Percentiles rank a stretch among this genome's conserved stretches.
Evolutionary conservation across 2,797 vertebrate genomes (phyloP).

Genomic region (Cyprinella venusta): DNA sequence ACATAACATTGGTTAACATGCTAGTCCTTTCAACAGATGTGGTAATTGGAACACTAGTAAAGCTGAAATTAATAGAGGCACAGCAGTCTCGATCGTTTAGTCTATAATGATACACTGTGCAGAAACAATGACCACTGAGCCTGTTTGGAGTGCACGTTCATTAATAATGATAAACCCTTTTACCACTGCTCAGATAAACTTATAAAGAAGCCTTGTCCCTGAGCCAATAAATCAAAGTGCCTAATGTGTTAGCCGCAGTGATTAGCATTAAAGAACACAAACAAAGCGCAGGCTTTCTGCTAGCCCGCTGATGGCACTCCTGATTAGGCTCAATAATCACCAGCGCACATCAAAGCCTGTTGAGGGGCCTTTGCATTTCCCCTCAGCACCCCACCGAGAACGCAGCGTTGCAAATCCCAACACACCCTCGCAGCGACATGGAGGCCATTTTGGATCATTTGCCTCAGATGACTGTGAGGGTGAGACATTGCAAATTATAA

Average conservation of each 20-base stretch:
- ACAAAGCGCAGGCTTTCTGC: conserved; percentile 29
- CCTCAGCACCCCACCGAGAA: not conserved
- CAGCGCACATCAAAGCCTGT: conserved; percentile 13
- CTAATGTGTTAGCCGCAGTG: conserved; percentile 48
- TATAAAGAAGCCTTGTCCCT: conserved; percentile 43
- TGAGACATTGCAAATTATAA: not conserved
- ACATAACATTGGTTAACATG: not conserved
- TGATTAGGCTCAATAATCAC: conserved; percentile 46
- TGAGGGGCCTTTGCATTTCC: conserved; percentile 6
- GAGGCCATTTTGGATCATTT: conserved; percentile 27
- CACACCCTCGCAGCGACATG: not conserved
- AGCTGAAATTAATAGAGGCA: conserved; percentile 1
- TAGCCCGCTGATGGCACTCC: conserved; percentile 31
- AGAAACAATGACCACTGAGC: not conserved
- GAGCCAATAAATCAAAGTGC: conserved; percentile 46
- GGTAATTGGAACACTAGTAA: not conserved
- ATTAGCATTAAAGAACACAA: conserved; percentile 51
- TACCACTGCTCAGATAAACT: conserved; percentile 40
- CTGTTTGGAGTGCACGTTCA: conserved; percentile 25
- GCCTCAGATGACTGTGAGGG: not conserved
- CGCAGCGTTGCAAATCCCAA: not conserved
- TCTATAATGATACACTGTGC: not conserved
- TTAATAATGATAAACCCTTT: conserved; percentile 42
- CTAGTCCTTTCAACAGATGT: not conserved
- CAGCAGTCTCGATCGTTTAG: not conserved